These are phyloP conservation scores for Esox masquinongy DNA, from an alignment of 2,797 vertebrate genomes.

Conservation along the genomic window DNA sequence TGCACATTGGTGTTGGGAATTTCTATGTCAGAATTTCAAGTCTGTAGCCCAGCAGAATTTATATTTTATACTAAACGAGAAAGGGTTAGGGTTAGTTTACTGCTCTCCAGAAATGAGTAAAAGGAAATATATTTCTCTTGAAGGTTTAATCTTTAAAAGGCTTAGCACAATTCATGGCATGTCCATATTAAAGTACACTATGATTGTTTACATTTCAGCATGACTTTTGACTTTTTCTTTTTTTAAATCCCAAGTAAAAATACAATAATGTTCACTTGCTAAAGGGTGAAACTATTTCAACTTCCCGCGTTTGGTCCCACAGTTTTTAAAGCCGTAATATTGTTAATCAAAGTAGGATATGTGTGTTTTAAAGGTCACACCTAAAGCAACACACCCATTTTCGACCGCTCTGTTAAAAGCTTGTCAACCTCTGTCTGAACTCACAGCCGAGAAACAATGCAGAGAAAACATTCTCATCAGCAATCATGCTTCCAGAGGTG, in stretches of 20 bases:
- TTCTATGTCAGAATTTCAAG: background rate
- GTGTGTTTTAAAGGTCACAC: background rate
- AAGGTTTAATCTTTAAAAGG: no score
- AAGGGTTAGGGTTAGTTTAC: background rate
- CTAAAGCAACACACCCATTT: background rate
- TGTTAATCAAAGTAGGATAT: background rate
- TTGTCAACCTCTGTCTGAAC: background rate
- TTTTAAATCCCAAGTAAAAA: no score
- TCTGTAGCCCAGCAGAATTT: background rate
- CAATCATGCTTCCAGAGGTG: background rate
- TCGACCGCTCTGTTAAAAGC: background rate
- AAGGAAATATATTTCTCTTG: no score
- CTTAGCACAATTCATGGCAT: background rate
- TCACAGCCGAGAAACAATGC: background rate
- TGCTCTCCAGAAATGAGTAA: no score
- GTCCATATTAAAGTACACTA: background rate
- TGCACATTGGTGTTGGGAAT: background rate
- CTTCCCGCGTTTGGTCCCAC: background rate
- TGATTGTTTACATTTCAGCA: no score
- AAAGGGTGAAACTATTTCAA: no score
- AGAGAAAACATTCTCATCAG: background rate
- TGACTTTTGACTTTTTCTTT: no score
- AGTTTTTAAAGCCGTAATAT: background rate
- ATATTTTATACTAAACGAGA: background rate
- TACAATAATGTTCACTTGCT: no score